These are phyloP conservation scores for Chirona hameri DNA, from an alignment of 2,888 invertebrate species.

Conservation along the genomic window DNA sequence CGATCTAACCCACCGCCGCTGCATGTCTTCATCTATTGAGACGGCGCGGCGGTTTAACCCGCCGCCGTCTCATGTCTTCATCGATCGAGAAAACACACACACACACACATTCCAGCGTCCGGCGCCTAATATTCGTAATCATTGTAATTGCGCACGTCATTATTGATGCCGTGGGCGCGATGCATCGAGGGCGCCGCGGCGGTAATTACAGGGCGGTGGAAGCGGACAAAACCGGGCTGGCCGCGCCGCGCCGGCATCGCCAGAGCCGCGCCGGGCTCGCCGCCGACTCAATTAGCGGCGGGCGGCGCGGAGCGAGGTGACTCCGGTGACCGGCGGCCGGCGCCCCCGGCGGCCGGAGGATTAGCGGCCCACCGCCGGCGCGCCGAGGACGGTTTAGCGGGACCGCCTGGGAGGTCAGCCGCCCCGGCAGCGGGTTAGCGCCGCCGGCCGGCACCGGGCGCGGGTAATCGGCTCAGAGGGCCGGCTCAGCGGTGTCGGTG, in stretches of 20 bases:
- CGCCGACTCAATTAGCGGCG: slow-evolving; percentile 5
- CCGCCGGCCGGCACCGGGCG: not conserved
- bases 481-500: not conserved
- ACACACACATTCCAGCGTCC: not conserved
- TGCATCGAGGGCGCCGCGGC: not conserved
- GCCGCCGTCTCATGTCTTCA: slow-evolving; percentile 4
- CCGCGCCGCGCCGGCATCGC: not conserved
- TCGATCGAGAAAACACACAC: slow-evolving; percentile 11
- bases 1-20: not conserved
- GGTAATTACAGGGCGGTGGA: not conserved
- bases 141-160: slow-evolving; percentile 25
- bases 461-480: not conserved
- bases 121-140: not conserved
- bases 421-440: not conserved
- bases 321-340: not conserved
- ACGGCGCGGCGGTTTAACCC: not conserved
- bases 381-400: not conserved
- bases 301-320: not conserved
- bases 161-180: not conserved
- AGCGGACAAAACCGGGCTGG: not conserved
- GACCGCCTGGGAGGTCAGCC: not conserved
- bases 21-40: not conserved
- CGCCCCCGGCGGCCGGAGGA: not conserved
- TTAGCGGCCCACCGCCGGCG: not conserved
- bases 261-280: not conserved